Evolutionary conservation across 2,797 vertebrate species (phyloP).

Genomic region (Australoheros facetus): DNA sequence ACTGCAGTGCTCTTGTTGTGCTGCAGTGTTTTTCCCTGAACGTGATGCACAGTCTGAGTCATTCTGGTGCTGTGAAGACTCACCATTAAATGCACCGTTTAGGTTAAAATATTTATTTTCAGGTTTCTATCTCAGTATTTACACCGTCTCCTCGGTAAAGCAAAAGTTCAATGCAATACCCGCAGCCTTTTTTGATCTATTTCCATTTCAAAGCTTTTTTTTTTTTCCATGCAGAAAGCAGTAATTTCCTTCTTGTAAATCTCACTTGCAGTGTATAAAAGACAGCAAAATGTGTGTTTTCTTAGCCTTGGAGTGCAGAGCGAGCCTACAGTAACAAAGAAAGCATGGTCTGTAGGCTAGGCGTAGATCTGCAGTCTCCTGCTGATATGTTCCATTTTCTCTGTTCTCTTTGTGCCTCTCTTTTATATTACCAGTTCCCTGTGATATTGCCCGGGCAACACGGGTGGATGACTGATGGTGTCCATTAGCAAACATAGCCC

Average conservation of each 20-base stretch:
- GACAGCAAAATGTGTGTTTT: slow-evolving; percentile 47
- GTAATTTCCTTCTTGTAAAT: slow-evolving; percentile 50
- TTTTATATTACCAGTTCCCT: slow-evolving; percentile 69
- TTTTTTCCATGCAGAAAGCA: slow-evolving; percentile 13
- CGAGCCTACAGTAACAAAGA: slow-evolving; percentile 44
- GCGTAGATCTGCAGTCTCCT: slow-evolving; percentile 68
- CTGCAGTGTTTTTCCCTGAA: background rate
- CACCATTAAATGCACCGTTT: slow-evolving; percentile 9
- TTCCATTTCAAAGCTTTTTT: slow-evolving; percentile 34
- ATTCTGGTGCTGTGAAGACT: slow-evolving; percentile 9
- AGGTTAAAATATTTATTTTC: slow-evolving; percentile 32
- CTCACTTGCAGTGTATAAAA: slow-evolving; percentile 40
- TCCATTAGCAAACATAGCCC: slow-evolving; percentile 80
- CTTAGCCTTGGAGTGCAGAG: slow-evolving; percentile 47
- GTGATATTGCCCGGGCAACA: slow-evolving; percentile 72
- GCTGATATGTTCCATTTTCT: slow-evolving; percentile 73
- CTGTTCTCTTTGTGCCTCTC: slow-evolving; percentile 67
- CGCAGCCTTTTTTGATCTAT: slow-evolving; percentile 29
- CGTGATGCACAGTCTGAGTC: slow-evolving; percentile 6
- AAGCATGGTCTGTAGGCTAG: slow-evolving; percentile 52
- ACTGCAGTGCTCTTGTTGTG: background rate
- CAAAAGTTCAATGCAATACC: slow-evolving; percentile 41
- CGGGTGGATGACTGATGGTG: slow-evolving; percentile 77
- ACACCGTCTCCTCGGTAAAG: slow-evolving; percentile 7
- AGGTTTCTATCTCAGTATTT: slow-evolving; percentile 8